These are phyloP conservation scores for Varroa destructor DNA, from an alignment of 1,140 invertebrate genomes.

Conservation along the genomic window DNA sequence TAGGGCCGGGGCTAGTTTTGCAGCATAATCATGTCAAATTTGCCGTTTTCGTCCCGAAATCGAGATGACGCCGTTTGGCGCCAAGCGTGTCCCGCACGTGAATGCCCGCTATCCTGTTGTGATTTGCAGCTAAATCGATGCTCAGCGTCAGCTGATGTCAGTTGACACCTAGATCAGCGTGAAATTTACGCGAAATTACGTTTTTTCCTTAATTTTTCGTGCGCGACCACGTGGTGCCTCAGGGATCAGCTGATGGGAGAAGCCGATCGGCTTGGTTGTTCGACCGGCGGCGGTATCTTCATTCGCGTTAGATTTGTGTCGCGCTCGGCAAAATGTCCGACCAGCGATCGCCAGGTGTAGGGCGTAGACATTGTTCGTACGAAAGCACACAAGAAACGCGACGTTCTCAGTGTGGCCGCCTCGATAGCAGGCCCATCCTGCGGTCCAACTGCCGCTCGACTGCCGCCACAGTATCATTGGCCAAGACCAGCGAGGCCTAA, in stretches of 20 bases:
- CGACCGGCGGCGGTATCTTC: no score
- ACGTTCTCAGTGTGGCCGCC: no score
- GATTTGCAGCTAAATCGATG: background rate
- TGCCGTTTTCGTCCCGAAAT: background rate
- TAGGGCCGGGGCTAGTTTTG: no score
- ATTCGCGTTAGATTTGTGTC: no score
- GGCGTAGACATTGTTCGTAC: background rate
- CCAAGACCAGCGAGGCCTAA: slow-evolving; percentile 22
- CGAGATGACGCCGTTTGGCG: slow-evolving; percentile 27
- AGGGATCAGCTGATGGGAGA: slow-evolving; percentile 26
- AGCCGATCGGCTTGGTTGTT: slow-evolving; percentile 3
- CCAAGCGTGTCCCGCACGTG: background rate
- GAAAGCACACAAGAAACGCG: background rate
- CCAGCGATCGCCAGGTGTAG: no score
- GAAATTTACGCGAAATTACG: background rate
- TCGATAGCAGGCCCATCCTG: no score
- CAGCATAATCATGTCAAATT: no score
- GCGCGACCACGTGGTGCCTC: slow-evolving; percentile 27
- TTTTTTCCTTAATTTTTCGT: background rate
- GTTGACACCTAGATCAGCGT: background rate
- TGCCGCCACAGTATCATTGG: background rate
- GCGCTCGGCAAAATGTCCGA: no score
- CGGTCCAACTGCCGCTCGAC: no score
- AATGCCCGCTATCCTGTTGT: background rate
- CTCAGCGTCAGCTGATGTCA: background rate